Evolutionary conservation across 2,888 invertebrate species (phyloP).

Genomic region (Pasiphila rectangulata): DNA sequence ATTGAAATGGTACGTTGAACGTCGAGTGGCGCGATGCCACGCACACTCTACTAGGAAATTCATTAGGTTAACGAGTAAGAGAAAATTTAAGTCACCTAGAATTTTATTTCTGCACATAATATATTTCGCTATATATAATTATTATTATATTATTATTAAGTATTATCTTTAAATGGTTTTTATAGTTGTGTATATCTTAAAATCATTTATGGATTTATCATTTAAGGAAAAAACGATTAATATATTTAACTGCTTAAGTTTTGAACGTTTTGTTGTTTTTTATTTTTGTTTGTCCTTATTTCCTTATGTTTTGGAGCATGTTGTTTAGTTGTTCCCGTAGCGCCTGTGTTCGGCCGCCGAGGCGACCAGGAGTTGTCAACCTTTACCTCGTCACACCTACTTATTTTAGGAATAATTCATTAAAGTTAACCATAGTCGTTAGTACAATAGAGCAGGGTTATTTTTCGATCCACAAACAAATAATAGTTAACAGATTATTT

Average conservation of each 20-base stretch:
- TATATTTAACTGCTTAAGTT: constrained; percentile 81
- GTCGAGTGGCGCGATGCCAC: constrained; percentile 59
- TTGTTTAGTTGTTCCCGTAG: constrained; percentile 52
- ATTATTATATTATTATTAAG: constrained; percentile 81
- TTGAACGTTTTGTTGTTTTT: constrained; percentile 76
- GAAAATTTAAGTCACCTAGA: constrained; percentile 81
- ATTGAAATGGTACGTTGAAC: constrained; percentile 72
- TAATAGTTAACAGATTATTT: constrained; percentile 77
- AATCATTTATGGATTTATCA: constrained; percentile 81
- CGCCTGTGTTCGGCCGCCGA: constrained; percentile 54
- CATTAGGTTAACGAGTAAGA: constrained; percentile 78
- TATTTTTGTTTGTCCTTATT: constrained; percentile 60
- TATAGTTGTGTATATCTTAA: constrained; percentile 81
- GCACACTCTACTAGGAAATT: constrained; percentile 76
- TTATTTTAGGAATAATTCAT: constrained; percentile 79
- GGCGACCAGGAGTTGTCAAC: constrained; percentile 72
- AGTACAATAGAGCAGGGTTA: constrained; percentile 81
- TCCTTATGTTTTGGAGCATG: constrained; percentile 61
- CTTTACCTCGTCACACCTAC: constrained; percentile 76
- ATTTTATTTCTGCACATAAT: constrained; percentile 82
- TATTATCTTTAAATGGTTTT: constrained; percentile 81
- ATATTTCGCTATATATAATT: constrained; percentile 82
- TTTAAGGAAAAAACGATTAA: constrained; percentile 80
- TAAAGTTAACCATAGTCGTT: constrained; percentile 78
- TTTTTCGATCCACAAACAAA: constrained; percentile 80